Evolutionary conservation across 1,140 invertebrate genomes (phyloP).

Genomic region (Aphelenchoides besseyi): DNA sequence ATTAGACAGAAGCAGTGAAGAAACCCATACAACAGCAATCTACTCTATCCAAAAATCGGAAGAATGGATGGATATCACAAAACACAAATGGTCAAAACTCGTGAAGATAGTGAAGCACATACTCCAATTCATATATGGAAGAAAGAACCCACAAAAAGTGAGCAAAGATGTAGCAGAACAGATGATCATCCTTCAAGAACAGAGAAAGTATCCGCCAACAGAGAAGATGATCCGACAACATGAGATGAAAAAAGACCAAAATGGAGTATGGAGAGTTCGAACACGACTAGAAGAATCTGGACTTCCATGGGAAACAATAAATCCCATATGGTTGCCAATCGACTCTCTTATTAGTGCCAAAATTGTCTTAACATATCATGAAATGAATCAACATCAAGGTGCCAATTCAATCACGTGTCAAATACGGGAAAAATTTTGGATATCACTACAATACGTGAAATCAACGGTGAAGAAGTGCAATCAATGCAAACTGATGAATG

Average conservation of each 20-base stretch:
- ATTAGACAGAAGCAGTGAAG: neutral
- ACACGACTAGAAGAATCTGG: neutral
- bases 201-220: neutral
- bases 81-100: neutral
- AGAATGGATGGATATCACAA: neutral
- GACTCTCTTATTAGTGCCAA: neutral
- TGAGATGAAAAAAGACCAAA: neutral
- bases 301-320: neutral
- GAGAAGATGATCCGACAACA: neutral
- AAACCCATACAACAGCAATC: neutral
- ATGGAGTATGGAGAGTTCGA: neutral
- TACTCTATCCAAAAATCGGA: neutral
- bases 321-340: slow-evolving; percentile 2
- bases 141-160: neutral
- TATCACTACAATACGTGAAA: neutral
- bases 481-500: neutral
- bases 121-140: neutral
- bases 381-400: neutral
- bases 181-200: neutral
- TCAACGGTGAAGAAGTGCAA: neutral
- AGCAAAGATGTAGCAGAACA: neutral
- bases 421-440: neutral
- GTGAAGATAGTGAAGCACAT: neutral
- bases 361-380: neutral
- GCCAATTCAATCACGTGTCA: neutral